Evolutionary conservation across 2,797 vertebrate genomes (phyloP), one percentile per base, ranked within the genome.

Genomic region (Pagetopsis macropterus): DNA sequence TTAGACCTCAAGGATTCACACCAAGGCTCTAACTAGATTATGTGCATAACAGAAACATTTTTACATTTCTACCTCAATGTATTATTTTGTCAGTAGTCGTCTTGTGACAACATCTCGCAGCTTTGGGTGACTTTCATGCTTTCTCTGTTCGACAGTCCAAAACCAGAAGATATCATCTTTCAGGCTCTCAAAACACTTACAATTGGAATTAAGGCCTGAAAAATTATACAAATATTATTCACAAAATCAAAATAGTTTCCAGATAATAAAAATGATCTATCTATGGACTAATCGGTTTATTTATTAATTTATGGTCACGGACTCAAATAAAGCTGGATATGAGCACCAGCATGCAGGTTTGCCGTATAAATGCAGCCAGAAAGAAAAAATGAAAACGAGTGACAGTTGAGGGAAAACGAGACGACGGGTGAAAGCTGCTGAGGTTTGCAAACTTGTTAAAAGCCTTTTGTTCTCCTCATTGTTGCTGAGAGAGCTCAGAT

Each of bases 391-490:
- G 37, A 66, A 19, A 44, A 7, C 3, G 68, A 72, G 52, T 45
- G 68, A 65, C n/a, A 61, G 59, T 5, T 2, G 21, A 41, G 49
- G 14, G 65, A 78, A 45, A 75, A 31, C 45, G 59, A 50, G 55
- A 27, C 0, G 46, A n/a, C 44, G 4, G 57, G 63, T 4, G 27
- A 67, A 9, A 72, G 67, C 65, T 66, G 80, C 77, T 81, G 79
- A 82, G 65, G 75, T 85, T 64, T 66, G 67, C 72, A 80, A 65
- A 17, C 57, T 65, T 48, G 44, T 44, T 67, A 37, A 78, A 76
- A 82, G 76, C 76, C 82, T 73, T 83, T 85, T 80, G 76, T 87
- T 72, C 64, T 21, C 68, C 2, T 70, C 66, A 55, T 58, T 56
- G 78, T 77, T 76, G 77, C 62, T 17, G 52, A 68, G 62, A 70